Base-by-base conservation (phyloP, 2,797 vertebrate genomes). In the Poecilia gillii region DNA sequence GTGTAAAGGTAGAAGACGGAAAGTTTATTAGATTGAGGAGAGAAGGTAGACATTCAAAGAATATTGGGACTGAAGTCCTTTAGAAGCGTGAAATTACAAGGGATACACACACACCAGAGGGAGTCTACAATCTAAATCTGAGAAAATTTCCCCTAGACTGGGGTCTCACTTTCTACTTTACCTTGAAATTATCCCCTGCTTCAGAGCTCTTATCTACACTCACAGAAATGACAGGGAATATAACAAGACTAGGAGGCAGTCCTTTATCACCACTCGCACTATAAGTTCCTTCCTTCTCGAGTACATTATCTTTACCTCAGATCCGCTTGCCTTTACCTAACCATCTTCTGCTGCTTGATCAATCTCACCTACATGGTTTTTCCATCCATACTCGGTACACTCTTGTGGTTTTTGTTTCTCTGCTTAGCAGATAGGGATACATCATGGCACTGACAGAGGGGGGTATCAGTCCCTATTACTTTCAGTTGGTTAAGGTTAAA, bases 401-500 rank as follows among this genome's bases (percentile, higher is more conserved):
- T 33, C 31, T 74, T 51, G 36, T 39, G 25, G 12, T n/a, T 68
- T 49, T 25, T 49, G 33, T 76, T 51, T 72, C 39, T 81, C 18
- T 0, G 28, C 47, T 47, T 78, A 51, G 73, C 70, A 79, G 16
- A 49, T 51, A 33, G 76, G 76, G 78, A 72, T 33, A 59, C 83
- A 81, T 88, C 81, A 83, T 71, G 66, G 73, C 80, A 71, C 51
- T 77, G 82, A 83, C 41, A 75, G 62, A 57, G 28, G 28, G 68
- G 73, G 71, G 46, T 33, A 74, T 90, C 84, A 78, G 49, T 76
- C 76, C 31, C 57, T 81, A 84, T 91, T 91, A 76, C 88, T 81
- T 87, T 78, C 83, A 91, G 87, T 88, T 88, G 78, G 90, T 93
- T 85, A 80, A 36, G 76, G 84, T 51, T 87, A 78, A 91, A 91